Conservation (phyloP, 1,140 invertebrate genomes). For the Neodiprion pinetum region DNA sequence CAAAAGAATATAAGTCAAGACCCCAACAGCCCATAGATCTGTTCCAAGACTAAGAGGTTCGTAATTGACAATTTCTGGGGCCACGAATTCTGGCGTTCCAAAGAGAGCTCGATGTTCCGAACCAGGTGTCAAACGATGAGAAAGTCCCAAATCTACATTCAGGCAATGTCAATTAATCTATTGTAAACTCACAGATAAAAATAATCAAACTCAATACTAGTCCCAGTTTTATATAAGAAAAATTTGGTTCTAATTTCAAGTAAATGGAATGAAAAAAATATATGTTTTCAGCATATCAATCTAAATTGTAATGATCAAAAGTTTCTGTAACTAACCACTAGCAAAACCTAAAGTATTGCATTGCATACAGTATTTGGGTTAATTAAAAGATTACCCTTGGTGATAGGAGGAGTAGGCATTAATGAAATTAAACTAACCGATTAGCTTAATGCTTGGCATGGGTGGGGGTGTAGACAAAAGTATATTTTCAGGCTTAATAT, state of each 20-base stretch:
- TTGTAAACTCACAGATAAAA: constrained; percentile 12
- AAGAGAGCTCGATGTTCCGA: constrained; percentile 64
- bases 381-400: constrained; percentile 8
- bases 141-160: constrained; percentile 71
- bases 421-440: constrained; percentile 43
- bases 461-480: constrained; percentile 64
- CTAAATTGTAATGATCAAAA: too few relatives aligned
- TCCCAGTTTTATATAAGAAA: too few relatives aligned
- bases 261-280: too few relatives aligned
- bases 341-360: too few relatives aligned
- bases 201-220: not conserved
- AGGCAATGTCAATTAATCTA: constrained; percentile 12
- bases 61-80: constrained; percentile 76
- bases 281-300: too few relatives aligned
- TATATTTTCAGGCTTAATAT: constrained; percentile 75
- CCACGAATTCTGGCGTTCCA: constrained; percentile 69
- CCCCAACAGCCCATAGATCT: constrained; percentile 76
- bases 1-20: constrained; percentile 72
- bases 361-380: constrained; percentile 64
- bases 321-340: too few relatives aligned
- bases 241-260: too few relatives aligned
- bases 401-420: not conserved
- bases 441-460: constrained; percentile 67
- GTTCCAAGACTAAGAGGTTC: constrained; percentile 72
- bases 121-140: constrained; percentile 63